phyloP scores from a whole-genome alignment of 2,113 vertebrate species.

The Brienomyrus brachyistius region DNA sequence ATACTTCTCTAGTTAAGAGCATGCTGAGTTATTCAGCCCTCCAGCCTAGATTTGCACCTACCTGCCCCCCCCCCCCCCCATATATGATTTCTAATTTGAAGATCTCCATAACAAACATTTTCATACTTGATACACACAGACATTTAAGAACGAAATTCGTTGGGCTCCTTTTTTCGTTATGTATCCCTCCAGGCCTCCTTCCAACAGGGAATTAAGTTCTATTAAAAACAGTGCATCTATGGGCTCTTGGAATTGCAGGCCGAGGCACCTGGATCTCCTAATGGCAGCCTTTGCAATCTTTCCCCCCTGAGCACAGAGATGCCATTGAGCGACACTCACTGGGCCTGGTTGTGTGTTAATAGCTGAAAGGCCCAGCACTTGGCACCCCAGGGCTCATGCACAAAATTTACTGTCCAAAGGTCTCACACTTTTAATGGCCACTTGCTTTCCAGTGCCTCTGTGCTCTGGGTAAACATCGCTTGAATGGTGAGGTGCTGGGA shows the following conservation, averaged over 20 bases:
- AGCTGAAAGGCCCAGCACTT: conserved; percentile 42
- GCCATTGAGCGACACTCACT: conserved; percentile 56
- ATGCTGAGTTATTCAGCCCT: not conserved
- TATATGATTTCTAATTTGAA: conserved; percentile 37
- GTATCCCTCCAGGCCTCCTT: conserved; percentile 42
- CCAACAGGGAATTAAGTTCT: conserved; percentile 43
- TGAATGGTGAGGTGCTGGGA: conserved; percentile 28
- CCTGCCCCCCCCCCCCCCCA: not conserved
- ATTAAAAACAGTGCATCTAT: conserved; percentile 40
- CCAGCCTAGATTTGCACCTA: not conserved
- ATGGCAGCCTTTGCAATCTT: conserved; percentile 20
- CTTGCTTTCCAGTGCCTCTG: conserved; percentile 41
- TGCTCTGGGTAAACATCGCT: conserved; percentile 49
- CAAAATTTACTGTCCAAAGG: conserved; percentile 63
- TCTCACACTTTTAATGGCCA: conserved; percentile 55
- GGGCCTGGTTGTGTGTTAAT: conserved; percentile 59
- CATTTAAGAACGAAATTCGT: conserved; percentile 45
- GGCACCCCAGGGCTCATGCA: conserved; percentile 50
- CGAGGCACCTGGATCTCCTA: conserved; percentile 27
- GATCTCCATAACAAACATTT: conserved; percentile 44
- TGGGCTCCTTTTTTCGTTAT: conserved; percentile 43
- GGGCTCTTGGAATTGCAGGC: conserved; percentile 33
- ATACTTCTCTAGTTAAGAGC: not conserved
- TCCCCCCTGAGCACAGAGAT: conserved; percentile 52
- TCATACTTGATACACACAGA: conserved; percentile 45